phyloP scores from a whole-genome alignment of 1,140 invertebrate genomes.

The Aphis gossypii region DNA sequence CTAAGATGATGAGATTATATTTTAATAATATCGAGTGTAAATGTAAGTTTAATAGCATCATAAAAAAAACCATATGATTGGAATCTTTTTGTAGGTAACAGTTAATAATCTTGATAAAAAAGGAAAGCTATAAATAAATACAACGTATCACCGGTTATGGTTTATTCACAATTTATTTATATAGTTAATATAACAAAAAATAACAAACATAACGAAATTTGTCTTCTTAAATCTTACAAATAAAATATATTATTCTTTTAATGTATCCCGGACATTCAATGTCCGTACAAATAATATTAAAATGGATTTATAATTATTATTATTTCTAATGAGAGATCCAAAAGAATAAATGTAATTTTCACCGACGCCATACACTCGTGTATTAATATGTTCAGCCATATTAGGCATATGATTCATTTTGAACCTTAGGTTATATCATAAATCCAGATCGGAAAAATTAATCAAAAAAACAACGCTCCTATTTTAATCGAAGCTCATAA shows the following conservation, averaged over 20 bases:
- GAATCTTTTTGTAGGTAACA: background rate
- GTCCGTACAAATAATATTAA: background rate
- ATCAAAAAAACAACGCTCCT: background rate
- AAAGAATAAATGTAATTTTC: background rate
- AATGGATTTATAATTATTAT: background rate
- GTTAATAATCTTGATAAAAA: background rate
- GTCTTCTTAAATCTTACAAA: background rate
- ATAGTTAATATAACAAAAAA: background rate
- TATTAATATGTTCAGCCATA: background rate
- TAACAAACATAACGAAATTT: background rate
- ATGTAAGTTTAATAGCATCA: background rate
- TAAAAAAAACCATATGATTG: background rate
- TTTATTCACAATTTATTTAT: background rate
- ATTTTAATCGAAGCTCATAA: background rate
- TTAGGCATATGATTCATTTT: background rate
- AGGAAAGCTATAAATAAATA: background rate
- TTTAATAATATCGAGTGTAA: background rate
- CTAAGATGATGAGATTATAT: background rate
- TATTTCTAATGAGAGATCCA: background rate
- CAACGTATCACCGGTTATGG: background rate
- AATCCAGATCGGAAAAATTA: background rate
- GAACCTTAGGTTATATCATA: background rate
- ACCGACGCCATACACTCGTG: background rate
- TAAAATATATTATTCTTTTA: no score
- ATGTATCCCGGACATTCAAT: no score